phyloP scores from a whole-genome alignment of 2,113 vertebrate genomes.

The Todiramphus saurophagus region DNA sequence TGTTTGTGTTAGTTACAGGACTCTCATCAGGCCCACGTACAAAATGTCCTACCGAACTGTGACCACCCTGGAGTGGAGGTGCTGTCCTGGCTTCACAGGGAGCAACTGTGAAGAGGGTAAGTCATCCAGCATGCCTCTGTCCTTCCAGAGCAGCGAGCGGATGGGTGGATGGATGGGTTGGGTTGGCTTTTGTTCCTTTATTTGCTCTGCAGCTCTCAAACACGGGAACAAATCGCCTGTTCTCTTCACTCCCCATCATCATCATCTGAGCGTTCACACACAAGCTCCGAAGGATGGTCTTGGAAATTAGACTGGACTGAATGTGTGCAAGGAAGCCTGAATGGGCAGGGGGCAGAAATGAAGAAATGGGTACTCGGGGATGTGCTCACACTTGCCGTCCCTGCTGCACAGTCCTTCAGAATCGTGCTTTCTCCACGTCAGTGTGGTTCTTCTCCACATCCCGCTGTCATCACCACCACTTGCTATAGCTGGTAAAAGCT shows the following conservation, averaged over 20 bases:
- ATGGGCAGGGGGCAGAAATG: neutral
- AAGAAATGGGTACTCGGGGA: neutral
- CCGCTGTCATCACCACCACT: neutral
- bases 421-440: neutral
- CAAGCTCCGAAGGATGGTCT: neutral
- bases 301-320: neutral
- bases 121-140: neutral
- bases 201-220: neutral
- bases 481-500: neutral
- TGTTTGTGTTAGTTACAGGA: slow-evolving; percentile 90
- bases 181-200: neutral
- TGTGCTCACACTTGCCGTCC: neutral
- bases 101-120: slow-evolving; percentile 89
- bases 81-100: slow-evolving; percentile 90
- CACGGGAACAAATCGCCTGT: neutral
- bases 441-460: neutral
- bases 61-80: slow-evolving; percentile 90
- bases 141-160: neutral
- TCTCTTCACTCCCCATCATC: neutral
- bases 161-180: neutral
- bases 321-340: neutral
- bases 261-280: neutral
- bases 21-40: slow-evolving; percentile 88
- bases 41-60: slow-evolving; percentile 88
- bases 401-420: neutral